Percentiles rank a stretch among this genome's conserved stretches.
Conservation (phyloP, 2,888 invertebrate species). For the Pheosia tremula region DNA sequence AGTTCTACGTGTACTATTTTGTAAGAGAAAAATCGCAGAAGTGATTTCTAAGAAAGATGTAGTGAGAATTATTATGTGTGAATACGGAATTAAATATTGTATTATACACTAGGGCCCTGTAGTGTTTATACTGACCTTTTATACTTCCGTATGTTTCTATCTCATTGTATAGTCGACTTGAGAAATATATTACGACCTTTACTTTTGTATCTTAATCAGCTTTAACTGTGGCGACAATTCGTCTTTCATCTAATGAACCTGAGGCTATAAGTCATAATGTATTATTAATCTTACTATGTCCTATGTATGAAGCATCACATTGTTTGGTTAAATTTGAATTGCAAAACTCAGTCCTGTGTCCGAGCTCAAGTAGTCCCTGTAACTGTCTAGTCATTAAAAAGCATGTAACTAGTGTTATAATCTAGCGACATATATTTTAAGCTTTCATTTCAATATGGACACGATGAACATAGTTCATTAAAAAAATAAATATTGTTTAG, state of each 20-base stretch:
- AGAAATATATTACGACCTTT: slow-evolving; percentile 16
- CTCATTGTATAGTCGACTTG: slow-evolving; percentile 41
- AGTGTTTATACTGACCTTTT: slow-evolving; percentile 81
- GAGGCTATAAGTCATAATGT: slow-evolving; percentile 18
- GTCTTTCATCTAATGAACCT: slow-evolving; percentile 4
- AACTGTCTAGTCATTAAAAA: not conserved
- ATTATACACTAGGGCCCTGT: slow-evolving; percentile 71
- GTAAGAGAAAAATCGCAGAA: slow-evolving; percentile 38
- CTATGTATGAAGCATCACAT: slow-evolving; percentile 22
- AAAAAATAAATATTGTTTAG: not conserved
- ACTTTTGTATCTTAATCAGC: slow-evolving; percentile 9
- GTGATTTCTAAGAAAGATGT: slow-evolving; percentile 71
- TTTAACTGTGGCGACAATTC: slow-evolving; percentile 10
- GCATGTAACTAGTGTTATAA: not conserved
- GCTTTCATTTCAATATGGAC: not conserved
- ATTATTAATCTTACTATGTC: slow-evolving; percentile 23
- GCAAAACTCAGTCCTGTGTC: not conserved
- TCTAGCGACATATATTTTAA: not conserved
- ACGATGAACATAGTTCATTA: not conserved
- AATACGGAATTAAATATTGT: slow-evolving; percentile 55
- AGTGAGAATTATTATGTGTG: slow-evolving; percentile 67
- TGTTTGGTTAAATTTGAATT: slow-evolving; percentile 23
- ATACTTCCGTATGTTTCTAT: slow-evolving; percentile 69
- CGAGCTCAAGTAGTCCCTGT: not conserved
- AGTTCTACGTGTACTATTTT: slow-evolving; percentile 25